phyloP scores from a whole-genome alignment of 2,113 vertebrate species.

The Nothoprocta pentlandii region DNA sequence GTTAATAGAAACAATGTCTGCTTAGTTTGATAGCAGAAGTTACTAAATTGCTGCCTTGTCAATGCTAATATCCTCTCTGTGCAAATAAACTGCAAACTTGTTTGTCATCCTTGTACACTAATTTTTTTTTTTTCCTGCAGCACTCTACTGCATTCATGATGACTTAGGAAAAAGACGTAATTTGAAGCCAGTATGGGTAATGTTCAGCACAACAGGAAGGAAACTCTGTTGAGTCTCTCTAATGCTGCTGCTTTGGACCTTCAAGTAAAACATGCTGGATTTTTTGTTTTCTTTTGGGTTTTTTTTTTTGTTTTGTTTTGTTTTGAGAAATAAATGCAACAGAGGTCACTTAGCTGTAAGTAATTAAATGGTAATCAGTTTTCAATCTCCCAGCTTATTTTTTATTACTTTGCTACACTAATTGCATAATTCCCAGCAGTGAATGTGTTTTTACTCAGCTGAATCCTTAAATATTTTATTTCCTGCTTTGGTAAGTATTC shows the following conservation, averaged over 20 bases:
- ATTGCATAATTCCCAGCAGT: neutral
- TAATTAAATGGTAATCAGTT: neutral
- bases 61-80: neutral
- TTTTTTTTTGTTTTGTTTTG: neutral
- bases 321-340: neutral
- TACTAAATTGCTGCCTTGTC: neutral
- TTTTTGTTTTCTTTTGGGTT: neutral
- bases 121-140: neutral
- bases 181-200: neutral
- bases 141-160: neutral
- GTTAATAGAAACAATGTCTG: neutral
- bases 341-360: neutral
- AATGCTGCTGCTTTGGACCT: neutral
- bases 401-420: neutral
- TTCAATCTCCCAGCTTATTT: neutral
- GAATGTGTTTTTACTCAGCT: neutral
- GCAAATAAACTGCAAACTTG: neutral
- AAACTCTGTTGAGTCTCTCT: neutral
- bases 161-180: neutral
- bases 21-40: neutral
- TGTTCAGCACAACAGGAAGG: neutral
- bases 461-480: neutral
- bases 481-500: neutral
- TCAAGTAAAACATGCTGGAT: neutral
- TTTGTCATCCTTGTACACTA: neutral